Conservation (phyloP, 2,113 vertebrate genomes). For the Chaetorhynchus papuensis region DNA sequence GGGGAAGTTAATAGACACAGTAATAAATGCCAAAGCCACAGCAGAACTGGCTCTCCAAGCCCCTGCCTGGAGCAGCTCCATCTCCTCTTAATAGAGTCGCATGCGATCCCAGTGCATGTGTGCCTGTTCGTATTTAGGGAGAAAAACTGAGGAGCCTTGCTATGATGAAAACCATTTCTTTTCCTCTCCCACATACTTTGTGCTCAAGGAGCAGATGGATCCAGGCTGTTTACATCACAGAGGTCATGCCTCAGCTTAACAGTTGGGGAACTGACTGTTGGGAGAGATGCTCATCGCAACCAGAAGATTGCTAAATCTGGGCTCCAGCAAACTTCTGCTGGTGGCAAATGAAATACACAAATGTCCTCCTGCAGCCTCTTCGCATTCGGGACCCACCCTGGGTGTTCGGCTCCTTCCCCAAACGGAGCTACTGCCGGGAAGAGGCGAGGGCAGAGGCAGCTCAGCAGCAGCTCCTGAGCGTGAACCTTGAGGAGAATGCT, state of each 20-base stretch:
- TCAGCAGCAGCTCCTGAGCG: not conserved
- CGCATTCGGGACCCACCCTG: not conserved
- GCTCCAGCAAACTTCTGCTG: conserved; percentile 16
- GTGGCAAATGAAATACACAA: conserved; percentile 33
- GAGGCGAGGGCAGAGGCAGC: not conserved
- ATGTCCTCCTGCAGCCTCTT: conserved; percentile 46
- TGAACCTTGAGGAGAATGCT: not conserved
- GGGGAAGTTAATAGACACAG: conserved; percentile 1
- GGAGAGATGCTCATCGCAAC: conserved; percentile 32
- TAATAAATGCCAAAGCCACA: conserved; percentile 35
- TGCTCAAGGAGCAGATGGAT: conserved; percentile 62
- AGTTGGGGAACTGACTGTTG: conserved; percentile 59
- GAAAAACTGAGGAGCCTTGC: not conserved
- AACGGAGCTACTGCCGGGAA: fast-evolving
- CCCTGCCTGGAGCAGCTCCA: conserved; percentile 42
- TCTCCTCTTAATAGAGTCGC: not conserved
- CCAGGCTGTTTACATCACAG: conserved; percentile 63
- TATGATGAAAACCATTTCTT: conserved; percentile 41
- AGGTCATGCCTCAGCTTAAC: conserved; percentile 62
- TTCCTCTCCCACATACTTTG: conserved; percentile 56
- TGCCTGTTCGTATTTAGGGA: not conserved
- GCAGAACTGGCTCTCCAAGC: conserved; percentile 3
- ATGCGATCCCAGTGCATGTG: not conserved
- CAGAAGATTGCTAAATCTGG: conserved; percentile 51
- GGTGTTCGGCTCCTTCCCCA: not conserved